Evolutionary conservation across 2,797 vertebrate genomes (phyloP).

Genomic region (Spinus olivaceus): DNA sequence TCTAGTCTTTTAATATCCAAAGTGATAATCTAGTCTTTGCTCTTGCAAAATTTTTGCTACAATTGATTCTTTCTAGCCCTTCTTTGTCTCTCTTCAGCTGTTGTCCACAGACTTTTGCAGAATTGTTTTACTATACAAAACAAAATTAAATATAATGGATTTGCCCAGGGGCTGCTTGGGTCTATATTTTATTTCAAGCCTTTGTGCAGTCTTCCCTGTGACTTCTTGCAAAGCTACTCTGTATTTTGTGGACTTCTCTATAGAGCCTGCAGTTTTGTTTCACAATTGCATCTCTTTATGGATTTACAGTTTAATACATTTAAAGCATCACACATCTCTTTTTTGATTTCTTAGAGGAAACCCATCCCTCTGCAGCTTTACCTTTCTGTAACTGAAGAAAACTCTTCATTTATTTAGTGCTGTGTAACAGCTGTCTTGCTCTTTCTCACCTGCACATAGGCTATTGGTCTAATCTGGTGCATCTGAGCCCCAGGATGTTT

Average conservation of each 20-base stretch:
- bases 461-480: background rate
- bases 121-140: background rate
- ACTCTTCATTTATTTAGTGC: background rate
- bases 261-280: background rate
- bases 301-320: background rate
- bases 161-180: background rate
- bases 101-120: background rate
- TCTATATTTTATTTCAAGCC: background rate
- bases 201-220: background rate
- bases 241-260: background rate
- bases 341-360: background rate
- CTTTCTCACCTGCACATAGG: background rate
- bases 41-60: background rate
- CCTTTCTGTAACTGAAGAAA: background rate
- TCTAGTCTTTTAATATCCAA: background rate
- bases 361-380: background rate
- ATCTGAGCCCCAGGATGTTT: background rate
- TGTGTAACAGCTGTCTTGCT: background rate
- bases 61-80: background rate
- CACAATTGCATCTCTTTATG: background rate
- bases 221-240: background rate
- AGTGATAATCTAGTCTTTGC: background rate
- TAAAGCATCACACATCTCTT: background rate
- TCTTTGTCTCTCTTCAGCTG: background rate
- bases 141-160: background rate